phyloP scores from a whole-genome alignment of 2,888 invertebrate species.

The Caenorhabditis panamensis region DNA sequence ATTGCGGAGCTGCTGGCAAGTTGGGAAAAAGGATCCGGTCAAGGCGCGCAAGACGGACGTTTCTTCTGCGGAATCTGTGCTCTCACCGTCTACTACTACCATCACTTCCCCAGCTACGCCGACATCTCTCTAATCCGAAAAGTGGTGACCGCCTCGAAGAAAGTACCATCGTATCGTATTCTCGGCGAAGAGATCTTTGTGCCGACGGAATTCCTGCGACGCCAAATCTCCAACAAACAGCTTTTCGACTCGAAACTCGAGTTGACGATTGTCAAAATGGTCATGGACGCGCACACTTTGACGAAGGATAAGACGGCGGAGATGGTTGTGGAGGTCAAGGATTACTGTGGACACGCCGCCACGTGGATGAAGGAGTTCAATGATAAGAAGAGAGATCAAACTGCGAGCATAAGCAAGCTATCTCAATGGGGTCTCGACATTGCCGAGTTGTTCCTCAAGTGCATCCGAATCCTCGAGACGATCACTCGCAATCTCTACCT shows the following conservation, averaged over 20 bases:
- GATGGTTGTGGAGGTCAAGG: conserved; percentile 22
- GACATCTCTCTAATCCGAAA: conserved; percentile 63
- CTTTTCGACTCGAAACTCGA: conserved; percentile 18
- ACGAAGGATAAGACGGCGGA: not conserved
- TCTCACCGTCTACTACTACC: conserved; percentile 71
- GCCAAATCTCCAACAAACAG: conserved; percentile 19
- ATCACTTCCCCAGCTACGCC: conserved; percentile 64
- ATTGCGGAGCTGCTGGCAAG: conserved; percentile 8
- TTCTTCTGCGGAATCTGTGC: conserved; percentile 56
- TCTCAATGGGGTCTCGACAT: conserved; percentile 40
- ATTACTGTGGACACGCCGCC: conserved; percentile 19
- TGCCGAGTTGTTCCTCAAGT: conserved; percentile 41
- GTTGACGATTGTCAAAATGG: not conserved
- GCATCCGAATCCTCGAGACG: conserved; percentile 86
- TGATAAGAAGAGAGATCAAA: conserved; percentile 17
- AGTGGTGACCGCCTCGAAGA: conserved; percentile 64
- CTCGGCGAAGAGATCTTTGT: conserved; percentile 28
- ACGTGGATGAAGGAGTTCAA: conserved; percentile 23
- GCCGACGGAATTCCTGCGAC: conserved; percentile 32
- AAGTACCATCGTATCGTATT: conserved; percentile 43
- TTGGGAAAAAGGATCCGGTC: conserved; percentile 16
- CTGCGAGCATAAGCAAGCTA: conserved; percentile 2
- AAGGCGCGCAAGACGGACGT: not conserved
- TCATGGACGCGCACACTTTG: not conserved
- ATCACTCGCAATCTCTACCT: conserved; percentile 85